These are phyloP conservation scores for Xanthia togata DNA, from an alignment of 2,888 invertebrate species.

Conservation along the genomic window DNA sequence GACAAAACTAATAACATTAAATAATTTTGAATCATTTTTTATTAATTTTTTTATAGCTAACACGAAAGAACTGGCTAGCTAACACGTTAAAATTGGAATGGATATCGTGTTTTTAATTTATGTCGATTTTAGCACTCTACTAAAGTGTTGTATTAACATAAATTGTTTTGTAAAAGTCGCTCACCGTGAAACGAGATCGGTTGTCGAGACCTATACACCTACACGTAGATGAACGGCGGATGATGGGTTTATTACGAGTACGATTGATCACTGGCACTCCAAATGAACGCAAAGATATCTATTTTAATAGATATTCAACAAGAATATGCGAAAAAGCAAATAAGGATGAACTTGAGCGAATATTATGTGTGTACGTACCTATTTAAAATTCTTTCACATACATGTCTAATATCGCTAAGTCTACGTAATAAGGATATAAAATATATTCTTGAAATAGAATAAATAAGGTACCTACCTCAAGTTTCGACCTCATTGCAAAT, in stretches of 20 bases:
- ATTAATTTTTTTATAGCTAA: slow-evolving; percentile 19
- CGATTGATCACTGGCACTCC: neutral
- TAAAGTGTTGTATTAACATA: slow-evolving; percentile 74
- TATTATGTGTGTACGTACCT: slow-evolving; percentile 1
- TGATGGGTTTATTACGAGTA: slow-evolving; percentile 25
- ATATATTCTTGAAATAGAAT: neutral
- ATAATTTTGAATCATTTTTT: slow-evolving; percentile 61
- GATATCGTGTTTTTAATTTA: slow-evolving; percentile 59
- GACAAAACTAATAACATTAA: slow-evolving; percentile 51
- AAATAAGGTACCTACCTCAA: slow-evolving; percentile 39
- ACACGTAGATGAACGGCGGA: slow-evolving; percentile 21
- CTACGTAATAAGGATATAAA: neutral
- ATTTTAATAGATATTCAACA: slow-evolving; percentile 9
- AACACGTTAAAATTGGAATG: slow-evolving; percentile 64
- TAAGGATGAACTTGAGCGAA: slow-evolving; percentile 9
- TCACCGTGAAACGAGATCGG: slow-evolving; percentile 75
- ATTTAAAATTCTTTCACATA: slow-evolving; percentile 15
- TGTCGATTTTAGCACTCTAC: slow-evolving; percentile 62
- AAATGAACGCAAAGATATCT: neutral
- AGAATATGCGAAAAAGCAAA: slow-evolving; percentile 23
- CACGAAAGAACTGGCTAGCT: slow-evolving; percentile 55
- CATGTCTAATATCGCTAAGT: neutral
- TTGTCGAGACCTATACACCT: slow-evolving; percentile 20
- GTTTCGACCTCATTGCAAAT: neutral
- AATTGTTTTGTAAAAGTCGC: slow-evolving; percentile 72